Base-by-base conservation (phyloP, 2,888 invertebrate genomes). In the Xestobium rufovillosum region DNA sequence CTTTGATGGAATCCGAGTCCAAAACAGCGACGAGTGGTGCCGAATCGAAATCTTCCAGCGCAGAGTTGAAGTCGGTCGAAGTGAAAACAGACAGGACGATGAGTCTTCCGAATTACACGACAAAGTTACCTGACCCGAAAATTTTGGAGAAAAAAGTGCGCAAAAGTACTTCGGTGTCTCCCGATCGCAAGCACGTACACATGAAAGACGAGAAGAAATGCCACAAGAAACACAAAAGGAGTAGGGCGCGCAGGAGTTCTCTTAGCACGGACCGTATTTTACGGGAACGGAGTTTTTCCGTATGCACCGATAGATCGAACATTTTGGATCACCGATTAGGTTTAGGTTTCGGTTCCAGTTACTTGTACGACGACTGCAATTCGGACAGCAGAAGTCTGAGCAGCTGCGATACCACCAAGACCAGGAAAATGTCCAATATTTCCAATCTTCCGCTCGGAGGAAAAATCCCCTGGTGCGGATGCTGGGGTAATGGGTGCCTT, bases 401-500 rank as follows among this genome's bases (percentile, higher is more conserved):
- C 49, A 76, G 76, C 2, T 78, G 78, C 1, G 71, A 76, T 3
- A 76, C 74, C 0, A 67, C 70, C 2, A 75, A 76, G 50, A 69
- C 71, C 2, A 70, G 79, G 53, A 81, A 80, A 54, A 69, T 75
- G 40, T 73, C 81, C 38, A 76, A 76, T 34, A 72, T 78, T 27
- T 80, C 82, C 1, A 72, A 56, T 1, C 69, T 73, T 1, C 68
- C 71, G 26, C 62, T 68, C 33, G 71, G 70, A 31, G 79, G 74
- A 8, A 81, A 76, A 51, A 78, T 86, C 48, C 86, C 85, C 0
- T 86, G 86, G 85, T 86, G 85, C 54, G 85, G 83, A 0, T 86
- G 86, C 49, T 86, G 85, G 85, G 85, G 86, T 0, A 84, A 84
- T 46, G 84, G 85, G 1, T 86, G 86, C 60, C 67, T 81, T 32